Evolutionary conservation across 2,113 vertebrate genomes (phyloP).

Genomic region (Thinocorus orbignyianus): DNA sequence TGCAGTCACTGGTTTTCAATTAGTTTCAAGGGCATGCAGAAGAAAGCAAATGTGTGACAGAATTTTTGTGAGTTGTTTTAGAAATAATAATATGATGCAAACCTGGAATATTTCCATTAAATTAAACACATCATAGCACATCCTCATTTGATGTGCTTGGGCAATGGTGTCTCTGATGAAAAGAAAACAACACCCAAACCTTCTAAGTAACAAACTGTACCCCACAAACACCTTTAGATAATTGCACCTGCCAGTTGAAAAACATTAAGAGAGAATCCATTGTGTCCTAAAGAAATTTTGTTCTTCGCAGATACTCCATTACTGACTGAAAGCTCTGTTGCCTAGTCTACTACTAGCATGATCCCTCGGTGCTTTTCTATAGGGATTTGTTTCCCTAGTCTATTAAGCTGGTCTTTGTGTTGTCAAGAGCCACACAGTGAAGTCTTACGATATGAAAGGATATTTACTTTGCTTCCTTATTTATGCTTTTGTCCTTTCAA

Average conservation of each 20-base stretch:
- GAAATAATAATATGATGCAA: background rate
- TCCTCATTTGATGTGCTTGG: background rate
- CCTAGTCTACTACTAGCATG: background rate
- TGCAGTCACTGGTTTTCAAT: slow-evolving; percentile 32
- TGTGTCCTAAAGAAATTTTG: background rate
- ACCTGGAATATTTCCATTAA: slow-evolving; percentile 2
- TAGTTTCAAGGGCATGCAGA: slow-evolving; percentile 60
- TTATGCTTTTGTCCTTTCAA: background rate
- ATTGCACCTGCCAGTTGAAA: background rate
- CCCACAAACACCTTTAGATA: background rate
- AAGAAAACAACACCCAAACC: background rate
- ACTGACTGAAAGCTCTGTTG: slow-evolving; percentile 26
- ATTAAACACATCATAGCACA: slow-evolving; percentile 15
- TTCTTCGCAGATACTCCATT: slow-evolving; percentile 30
- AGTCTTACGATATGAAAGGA: background rate
- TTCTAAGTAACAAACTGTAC: background rate
- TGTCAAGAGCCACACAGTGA: background rate
- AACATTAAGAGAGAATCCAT: background rate
- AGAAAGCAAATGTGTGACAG: slow-evolving; percentile 13
- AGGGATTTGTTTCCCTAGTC: slow-evolving; percentile 28
- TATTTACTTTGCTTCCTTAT: slow-evolving; percentile 36
- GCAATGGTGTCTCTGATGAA: background rate
- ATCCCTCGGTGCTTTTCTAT: background rate
- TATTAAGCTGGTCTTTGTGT: slow-evolving; percentile 18
- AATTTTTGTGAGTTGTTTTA: slow-evolving; percentile 50